phyloP scores from a whole-genome alignment of 1,140 invertebrate genomes.

The Thaumatotibia leucotreta region DNA sequence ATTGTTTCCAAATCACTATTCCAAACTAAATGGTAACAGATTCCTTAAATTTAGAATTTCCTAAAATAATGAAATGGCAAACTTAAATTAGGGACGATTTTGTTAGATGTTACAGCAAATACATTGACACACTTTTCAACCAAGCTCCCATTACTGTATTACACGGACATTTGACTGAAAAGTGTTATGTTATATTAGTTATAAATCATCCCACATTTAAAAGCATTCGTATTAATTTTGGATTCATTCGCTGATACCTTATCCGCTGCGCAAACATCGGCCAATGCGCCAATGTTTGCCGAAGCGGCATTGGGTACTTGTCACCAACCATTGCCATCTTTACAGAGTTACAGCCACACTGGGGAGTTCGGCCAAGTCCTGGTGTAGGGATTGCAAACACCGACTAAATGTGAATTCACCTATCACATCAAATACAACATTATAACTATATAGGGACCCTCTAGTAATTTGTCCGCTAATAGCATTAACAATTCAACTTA shows the following conservation, averaged over 20 bases:
- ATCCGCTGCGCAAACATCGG: not conserved
- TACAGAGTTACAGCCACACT: slow-evolving; percentile 37
- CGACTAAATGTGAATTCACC: slow-evolving; percentile 53
- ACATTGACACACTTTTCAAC: not conserved
- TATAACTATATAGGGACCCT: slow-evolving; percentile 57
- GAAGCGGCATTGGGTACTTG: slow-evolving; percentile 15
- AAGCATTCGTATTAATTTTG: slow-evolving; percentile 4
- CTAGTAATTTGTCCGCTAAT: slow-evolving; percentile 50
- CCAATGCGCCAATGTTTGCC: slow-evolving; percentile 10
- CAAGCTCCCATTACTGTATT: not conserved
- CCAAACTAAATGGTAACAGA: slow-evolving; percentile 11
- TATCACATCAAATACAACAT: slow-evolving; percentile 67
- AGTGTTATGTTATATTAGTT: not conserved
- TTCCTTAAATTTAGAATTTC: not conserved
- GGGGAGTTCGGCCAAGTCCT: slow-evolving; percentile 52
- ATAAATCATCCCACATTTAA: not conserved
- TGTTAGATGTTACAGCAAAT: not conserved
- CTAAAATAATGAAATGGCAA: slow-evolving; percentile 6
- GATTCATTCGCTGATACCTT: not conserved
- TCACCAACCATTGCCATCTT: slow-evolving; percentile 22
- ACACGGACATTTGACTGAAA: not conserved
- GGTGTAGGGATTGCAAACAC: slow-evolving; percentile 49
- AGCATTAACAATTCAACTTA: slow-evolving; percentile 66
- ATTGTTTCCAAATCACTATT: not conserved
- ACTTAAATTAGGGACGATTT: not conserved